Conservation (phyloP, 1,140 invertebrate species). For the Cardiocondyla obscurior region DNA sequence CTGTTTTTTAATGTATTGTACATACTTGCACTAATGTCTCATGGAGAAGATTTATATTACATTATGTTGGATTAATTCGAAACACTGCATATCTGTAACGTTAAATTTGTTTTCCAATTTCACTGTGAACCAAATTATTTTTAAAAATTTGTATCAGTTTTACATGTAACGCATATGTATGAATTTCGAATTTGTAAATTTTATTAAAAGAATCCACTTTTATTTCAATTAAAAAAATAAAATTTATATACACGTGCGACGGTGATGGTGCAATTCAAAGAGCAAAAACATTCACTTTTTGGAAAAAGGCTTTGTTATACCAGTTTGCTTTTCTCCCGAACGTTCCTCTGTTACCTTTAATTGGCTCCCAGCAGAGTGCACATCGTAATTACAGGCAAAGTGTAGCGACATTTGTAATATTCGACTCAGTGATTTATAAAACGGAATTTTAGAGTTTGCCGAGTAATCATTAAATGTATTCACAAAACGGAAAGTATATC, state of each 20-base stretch:
- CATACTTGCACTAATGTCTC: not conserved
- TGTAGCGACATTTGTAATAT: not conserved
- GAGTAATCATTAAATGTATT: not conserved
- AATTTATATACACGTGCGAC: not conserved
- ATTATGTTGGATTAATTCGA: not conserved
- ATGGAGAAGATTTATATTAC: not conserved
- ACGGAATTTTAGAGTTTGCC: slow-evolving; percentile 3
- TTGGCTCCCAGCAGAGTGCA: slow-evolving; percentile 6
- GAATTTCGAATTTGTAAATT: not conserved
- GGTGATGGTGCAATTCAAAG: not conserved
- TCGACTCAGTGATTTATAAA: slow-evolving; percentile 13
- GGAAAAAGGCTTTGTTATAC: slow-evolving; percentile 13
- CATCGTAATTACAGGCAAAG: slow-evolving; percentile 1
- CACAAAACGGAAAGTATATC: slow-evolving; percentile 51
- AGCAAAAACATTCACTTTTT: slow-evolving; percentile 19
- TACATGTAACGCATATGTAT: not conserved
- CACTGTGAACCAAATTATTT: not conserved
- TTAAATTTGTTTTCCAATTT: slow-evolving; percentile 1
- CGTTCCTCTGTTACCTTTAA: slow-evolving; percentile 7
- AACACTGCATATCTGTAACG: not conserved
- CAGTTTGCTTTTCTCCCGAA: slow-evolving; percentile 23
- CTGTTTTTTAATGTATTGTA: too few relatives aligned
- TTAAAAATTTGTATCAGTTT: not conserved
- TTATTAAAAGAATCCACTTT: not conserved
- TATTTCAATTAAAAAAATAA: not conserved